A percentile compares a stretch with the other conserved stretches of the same genome.
phyloP scores from a whole-genome alignment of 2,888 invertebrate genomes.

The Volucella inanis region DNA sequence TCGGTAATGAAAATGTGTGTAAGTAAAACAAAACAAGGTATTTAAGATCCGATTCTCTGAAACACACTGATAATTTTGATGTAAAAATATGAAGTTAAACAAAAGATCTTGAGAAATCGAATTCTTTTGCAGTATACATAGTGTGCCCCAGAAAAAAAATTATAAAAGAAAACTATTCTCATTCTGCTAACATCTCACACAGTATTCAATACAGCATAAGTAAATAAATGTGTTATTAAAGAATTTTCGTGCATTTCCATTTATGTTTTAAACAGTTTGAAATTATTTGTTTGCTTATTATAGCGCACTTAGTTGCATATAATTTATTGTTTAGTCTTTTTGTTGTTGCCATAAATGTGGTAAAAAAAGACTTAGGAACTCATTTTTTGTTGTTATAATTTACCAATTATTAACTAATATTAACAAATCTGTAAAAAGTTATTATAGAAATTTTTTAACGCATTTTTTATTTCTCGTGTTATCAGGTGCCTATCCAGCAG shows the following conservation, averaged over 20 bases:
- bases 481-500: constrained; percentile 86
- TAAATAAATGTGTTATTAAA: constrained; percentile 20
- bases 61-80: too few relatives aligned
- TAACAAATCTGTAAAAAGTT: background rate
- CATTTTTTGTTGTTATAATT: background rate
- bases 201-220: background rate
- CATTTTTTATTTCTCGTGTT: constrained; percentile 33
- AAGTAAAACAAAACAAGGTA: too few relatives aligned
- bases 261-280: background rate
- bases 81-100: too few relatives aligned
- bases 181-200: constrained; percentile 10
- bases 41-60: too few relatives aligned
- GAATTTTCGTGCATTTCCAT: background rate
- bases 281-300: constrained; percentile 33
- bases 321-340: background rate
- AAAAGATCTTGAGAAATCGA: too few relatives aligned
- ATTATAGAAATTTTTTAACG: constrained; percentile 4
- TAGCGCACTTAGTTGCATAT: constrained; percentile 9
- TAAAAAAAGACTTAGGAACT: constrained; percentile 31
- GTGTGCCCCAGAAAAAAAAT: too few relatives aligned
- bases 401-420: constrained; percentile 34
- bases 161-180: background rate
- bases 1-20: too few relatives aligned
- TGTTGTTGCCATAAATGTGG: constrained; percentile 41
- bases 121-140: too few relatives aligned